A percentile compares a stretch with the other conserved stretches of the same genome.
Conservation (phyloP, 2,888 invertebrate genomes). For the Taenaris catops region DNA sequence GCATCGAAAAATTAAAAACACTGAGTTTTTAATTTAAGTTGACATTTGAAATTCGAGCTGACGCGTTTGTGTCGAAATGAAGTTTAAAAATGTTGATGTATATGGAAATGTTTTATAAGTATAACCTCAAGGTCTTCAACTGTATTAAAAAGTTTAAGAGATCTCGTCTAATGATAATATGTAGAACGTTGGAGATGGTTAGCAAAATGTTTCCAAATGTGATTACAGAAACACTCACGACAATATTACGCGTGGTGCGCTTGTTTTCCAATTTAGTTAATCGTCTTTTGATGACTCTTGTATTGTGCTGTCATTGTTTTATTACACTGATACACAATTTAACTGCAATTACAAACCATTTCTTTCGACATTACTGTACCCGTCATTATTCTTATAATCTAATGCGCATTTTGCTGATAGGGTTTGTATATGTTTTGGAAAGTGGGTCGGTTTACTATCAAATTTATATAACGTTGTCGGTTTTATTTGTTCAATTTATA, state of each 20-base stretch:
- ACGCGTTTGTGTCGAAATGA: neutral
- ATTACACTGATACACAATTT: slow-evolving; percentile 45
- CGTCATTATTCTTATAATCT: too few relatives aligned
- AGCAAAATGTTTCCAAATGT: slow-evolving; percentile 44
- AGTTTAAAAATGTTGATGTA: slow-evolving; percentile 8
- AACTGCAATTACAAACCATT: slow-evolving; percentile 44
- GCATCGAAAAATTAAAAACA: slow-evolving; percentile 4
- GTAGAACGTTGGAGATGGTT: slow-evolving; percentile 32
- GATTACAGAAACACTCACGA: slow-evolving; percentile 14
- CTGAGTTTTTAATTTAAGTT: slow-evolving; percentile 2
- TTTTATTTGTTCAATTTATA: slow-evolving; percentile 10
- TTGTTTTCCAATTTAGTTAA: slow-evolving; percentile 52
- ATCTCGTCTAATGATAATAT: slow-evolving; percentile 25
- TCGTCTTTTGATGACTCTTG: slow-evolving; percentile 56
- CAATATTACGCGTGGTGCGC: slow-evolving; percentile 35
- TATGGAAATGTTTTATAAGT: slow-evolving; percentile 11
- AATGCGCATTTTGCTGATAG: too few relatives aligned
- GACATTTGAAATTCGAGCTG: slow-evolving; percentile 2
- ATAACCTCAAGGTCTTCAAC: slow-evolving; percentile 14
- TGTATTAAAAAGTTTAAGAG: slow-evolving; percentile 10
- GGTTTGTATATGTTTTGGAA: too few relatives aligned
- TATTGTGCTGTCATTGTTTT: slow-evolving; percentile 42
- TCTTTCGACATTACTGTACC: slow-evolving; percentile 51
- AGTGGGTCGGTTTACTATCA: slow-evolving; percentile 20
- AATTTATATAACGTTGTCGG: slow-evolving; percentile 11